Evolutionary conservation across 1,140 invertebrate species (phyloP), one percentile per base, ranked within the genome.

Genomic region (Meloidogyne floridensis): DNA sequence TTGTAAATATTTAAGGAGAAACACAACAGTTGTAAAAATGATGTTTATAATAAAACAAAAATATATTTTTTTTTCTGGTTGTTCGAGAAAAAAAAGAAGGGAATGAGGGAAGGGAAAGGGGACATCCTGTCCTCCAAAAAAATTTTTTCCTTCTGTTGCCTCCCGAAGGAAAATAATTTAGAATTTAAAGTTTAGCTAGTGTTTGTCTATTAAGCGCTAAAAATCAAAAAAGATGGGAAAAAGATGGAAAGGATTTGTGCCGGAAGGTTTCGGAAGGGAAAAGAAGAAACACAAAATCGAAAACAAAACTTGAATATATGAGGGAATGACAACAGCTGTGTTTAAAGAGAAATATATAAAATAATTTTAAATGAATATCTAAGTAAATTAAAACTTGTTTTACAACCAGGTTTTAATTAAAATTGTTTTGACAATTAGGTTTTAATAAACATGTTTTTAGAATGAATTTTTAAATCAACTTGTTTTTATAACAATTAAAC

Each of bases 111-210:
- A 11, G 15, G 56, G 13, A 65, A 65, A 65, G 59, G 59, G 15
- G 59, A 65, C 59, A 65, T 65, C 59, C 53, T 54, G 53, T 54
- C 53, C 53, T 54, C 53, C 53, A 54, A 54, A 54, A 54, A 9
- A 9, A 0, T 54, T 65, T 18, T 65, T n/a, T 65, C n/a, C 10
- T 7, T 59, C 11, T 59, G 56, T 59, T 59, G 56, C 56, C 59
- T 18, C 59, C 59, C 59, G 59, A n/a, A 65, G 15, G 59, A n/a
- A 65, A 65, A 65, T n/a, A 65, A 59, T 59, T 59, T 59, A 65
- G n/a, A 65, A 65, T 65, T 54, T 11, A 11, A 54, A 54, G 11
- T 54, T 54, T 54, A 54, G 8, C 11, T 54, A 54, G 53, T 54
- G 11, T 9, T 54, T 54, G 11, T 54, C 8, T 54, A 54, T 54